Evolutionary conservation across 2,888 invertebrate genomes (phyloP).

Genomic region (Blastobasis lacticolella): DNA sequence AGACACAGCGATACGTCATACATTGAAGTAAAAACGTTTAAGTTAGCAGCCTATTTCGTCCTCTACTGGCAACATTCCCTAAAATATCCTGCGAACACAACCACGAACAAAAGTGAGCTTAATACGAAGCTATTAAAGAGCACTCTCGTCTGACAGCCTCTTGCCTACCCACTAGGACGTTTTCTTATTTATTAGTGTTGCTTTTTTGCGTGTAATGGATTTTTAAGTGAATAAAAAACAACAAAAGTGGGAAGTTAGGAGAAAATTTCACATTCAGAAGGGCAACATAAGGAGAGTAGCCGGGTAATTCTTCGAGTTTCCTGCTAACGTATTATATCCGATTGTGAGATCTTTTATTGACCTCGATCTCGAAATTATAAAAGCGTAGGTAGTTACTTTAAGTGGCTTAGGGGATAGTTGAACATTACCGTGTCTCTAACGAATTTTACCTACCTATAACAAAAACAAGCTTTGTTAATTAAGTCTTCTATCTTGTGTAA

Average conservation of each 20-base stretch:
- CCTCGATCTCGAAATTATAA: too few relatives aligned
- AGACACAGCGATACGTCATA: background rate
- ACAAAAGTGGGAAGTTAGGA: conserved; percentile 25
- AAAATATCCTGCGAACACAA: conserved; percentile 34
- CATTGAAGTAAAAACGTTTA: background rate
- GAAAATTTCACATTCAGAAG: background rate
- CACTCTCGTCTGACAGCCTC: conserved; percentile 7
- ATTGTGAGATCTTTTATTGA: too few relatives aligned
- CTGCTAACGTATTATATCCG: background rate
- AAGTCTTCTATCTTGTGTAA: too few relatives aligned
- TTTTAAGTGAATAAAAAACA: conserved; percentile 68
- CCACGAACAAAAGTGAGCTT: conserved; percentile 16
- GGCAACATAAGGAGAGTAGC: background rate
- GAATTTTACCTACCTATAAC: too few relatives aligned
- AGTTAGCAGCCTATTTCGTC: background rate
- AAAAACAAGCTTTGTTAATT: too few relatives aligned
- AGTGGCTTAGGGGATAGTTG: background rate
- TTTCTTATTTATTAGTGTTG: conserved; percentile 63
- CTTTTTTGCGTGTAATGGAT: conserved; percentile 67
- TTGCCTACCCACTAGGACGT: conserved; percentile 33
- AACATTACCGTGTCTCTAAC: background rate
- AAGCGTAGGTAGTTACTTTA: background rate
- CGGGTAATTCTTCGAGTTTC: background rate
- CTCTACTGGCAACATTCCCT: conserved; percentile 15
- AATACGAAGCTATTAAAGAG: conserved; percentile 10